These are phyloP conservation scores for Diadophis punctatus DNA, from an alignment of 2,113 vertebrate genomes.

Conservation along the genomic window DNA sequence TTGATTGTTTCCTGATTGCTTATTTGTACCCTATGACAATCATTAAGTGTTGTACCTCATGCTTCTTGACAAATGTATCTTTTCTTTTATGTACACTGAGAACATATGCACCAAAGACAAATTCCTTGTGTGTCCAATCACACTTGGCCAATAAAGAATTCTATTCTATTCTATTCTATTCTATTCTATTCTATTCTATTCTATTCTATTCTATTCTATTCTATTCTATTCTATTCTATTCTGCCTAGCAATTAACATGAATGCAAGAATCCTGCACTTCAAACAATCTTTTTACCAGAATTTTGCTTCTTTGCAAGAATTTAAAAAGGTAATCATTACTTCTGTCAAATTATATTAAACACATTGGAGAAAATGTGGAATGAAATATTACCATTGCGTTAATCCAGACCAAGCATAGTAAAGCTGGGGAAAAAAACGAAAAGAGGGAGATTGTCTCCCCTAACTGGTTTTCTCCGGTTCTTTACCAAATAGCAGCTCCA, in stretches of 20 bases:
- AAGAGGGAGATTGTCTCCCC: not conserved
- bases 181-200: too few relatives aligned
- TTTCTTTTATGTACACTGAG: too few relatives aligned
- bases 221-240: too few relatives aligned
- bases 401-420: not conserved
- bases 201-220: too few relatives aligned
- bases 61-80: too few relatives aligned
- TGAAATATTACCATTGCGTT: not conserved
- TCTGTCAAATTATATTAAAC: not conserved
- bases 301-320: not conserved
- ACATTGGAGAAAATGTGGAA: not conserved
- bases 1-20: too few relatives aligned
- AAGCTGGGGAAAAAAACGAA: accelerated
- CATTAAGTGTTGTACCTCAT: too few relatives aligned
- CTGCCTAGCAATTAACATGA: not conserved
- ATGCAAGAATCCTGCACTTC: not conserved
- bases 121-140: too few relatives aligned
- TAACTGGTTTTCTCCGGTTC: not conserved
- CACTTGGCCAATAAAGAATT: too few relatives aligned
- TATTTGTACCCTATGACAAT: too few relatives aligned
- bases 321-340: not conserved
- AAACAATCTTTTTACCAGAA: not conserved
- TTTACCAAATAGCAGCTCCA: accelerated
- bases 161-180: too few relatives aligned
- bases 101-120: too few relatives aligned